phyloP scores from a whole-genome alignment of 2,888 invertebrate genomes.

The Troilus luridus region DNA sequence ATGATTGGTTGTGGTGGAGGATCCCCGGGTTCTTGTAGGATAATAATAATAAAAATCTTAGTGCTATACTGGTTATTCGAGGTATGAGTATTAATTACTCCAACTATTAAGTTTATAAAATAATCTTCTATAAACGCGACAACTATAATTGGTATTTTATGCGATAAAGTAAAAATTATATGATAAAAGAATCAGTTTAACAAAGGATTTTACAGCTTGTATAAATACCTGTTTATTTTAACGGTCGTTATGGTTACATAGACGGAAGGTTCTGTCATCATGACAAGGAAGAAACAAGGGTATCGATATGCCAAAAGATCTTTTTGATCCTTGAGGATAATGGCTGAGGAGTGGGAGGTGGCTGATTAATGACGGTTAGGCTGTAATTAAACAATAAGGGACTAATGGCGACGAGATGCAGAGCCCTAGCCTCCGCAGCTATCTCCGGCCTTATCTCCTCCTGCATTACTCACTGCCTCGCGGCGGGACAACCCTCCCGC shows the following conservation, averaged over 20 bases:
- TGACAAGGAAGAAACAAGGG: background rate
- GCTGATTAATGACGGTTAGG: slow-evolving; percentile 23
- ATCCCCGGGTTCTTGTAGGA: too few relatives aligned
- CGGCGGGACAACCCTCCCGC: background rate
- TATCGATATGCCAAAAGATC: slow-evolving; percentile 25
- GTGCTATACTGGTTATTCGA: too few relatives aligned
- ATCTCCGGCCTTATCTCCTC: slow-evolving; percentile 3
- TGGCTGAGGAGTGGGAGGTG: background rate
- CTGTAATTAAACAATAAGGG: slow-evolving; percentile 33
- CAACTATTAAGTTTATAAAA: too few relatives aligned
- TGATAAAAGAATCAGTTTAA: too few relatives aligned
- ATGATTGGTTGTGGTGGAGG: too few relatives aligned
- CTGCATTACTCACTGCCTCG: slow-evolving; percentile 10
- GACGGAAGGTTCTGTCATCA: background rate
- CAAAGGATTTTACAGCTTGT: background rate
- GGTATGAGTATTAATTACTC: too few relatives aligned
- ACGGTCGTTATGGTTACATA: background rate
- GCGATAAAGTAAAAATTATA: too few relatives aligned
- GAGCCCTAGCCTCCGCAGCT: background rate
- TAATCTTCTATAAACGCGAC: too few relatives aligned
- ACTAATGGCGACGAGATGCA: background rate
- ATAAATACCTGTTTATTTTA: background rate
- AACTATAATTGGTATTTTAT: too few relatives aligned
- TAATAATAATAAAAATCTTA: too few relatives aligned
- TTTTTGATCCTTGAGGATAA: slow-evolving; percentile 2